Percentiles rank a stretch among this genome's conserved stretches.
These are phyloP conservation scores for Arion vulgaris DNA, from an alignment of 1,140 invertebrate genomes.

Conservation along the genomic window DNA sequence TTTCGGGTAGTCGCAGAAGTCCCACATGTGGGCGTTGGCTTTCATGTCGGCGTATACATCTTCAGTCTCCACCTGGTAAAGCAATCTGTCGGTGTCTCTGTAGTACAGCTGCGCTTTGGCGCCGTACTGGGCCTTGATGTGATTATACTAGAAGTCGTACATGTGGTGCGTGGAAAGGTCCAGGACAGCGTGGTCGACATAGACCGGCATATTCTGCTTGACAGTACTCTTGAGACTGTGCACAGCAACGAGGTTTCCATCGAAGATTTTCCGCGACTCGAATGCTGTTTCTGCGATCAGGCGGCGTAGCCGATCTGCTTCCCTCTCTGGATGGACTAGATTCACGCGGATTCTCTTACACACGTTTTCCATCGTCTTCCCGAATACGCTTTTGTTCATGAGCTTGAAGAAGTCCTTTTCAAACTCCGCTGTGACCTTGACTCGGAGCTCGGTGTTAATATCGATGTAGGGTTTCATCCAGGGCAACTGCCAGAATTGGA, in stretches of 20 bases:
- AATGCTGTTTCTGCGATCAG: constrained; percentile 66
- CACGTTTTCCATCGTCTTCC: constrained; percentile 73
- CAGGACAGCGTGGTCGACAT: constrained; percentile 51
- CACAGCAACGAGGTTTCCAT: constrained; percentile 48
- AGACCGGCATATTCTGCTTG: constrained; percentile 54
- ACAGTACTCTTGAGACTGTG: constrained; percentile 48
- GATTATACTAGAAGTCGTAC: constrained; percentile 63
- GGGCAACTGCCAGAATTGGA: constrained; percentile 40
- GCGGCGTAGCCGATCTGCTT: constrained; percentile 41
- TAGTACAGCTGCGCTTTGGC: constrained; percentile 56
- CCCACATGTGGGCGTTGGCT: constrained; percentile 22
- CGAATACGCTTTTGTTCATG: constrained; percentile 72
- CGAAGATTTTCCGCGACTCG: constrained; percentile 61
- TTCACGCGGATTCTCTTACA: constrained; percentile 64
- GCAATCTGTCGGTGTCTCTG: constrained; percentile 72
- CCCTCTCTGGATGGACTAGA: constrained; percentile 27
- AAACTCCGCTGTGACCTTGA: constrained; percentile 66
- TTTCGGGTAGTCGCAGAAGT: constrained; percentile 40
- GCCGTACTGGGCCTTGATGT: constrained; percentile 49
- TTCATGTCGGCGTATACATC: constrained; percentile 61
- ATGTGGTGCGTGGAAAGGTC: constrained; percentile 56
- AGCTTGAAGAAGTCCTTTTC: constrained; percentile 73
- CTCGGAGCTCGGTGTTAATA: constrained; percentile 34
- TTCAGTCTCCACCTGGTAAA: constrained; percentile 65
- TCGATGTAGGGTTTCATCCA: constrained; percentile 20